Evolutionary conservation across 2,797 vertebrate species (phyloP).

Genomic region (Kryptopterus vitreolus): DNA sequence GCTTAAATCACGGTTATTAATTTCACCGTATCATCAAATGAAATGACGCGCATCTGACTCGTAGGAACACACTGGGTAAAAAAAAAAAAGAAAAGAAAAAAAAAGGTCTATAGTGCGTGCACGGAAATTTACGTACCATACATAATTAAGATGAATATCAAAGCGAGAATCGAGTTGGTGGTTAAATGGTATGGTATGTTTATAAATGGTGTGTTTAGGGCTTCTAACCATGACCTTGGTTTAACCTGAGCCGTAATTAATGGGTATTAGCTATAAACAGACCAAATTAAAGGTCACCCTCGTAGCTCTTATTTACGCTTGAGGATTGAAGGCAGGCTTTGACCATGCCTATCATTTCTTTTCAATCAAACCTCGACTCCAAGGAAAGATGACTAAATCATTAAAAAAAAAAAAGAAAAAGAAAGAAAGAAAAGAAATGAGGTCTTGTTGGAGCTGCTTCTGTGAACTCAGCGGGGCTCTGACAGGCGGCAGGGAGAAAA

Average conservation of each 20-base stretch:
- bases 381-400: slow-evolving; percentile 2
- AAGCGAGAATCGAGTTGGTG: slow-evolving; percentile 36
- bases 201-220: slow-evolving; percentile 48
- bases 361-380: slow-evolving; percentile 48
- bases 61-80: neutral
- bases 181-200: slow-evolving; percentile 24
- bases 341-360: slow-evolving; percentile 32
- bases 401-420: neutral
- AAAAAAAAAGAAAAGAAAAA: neutral
- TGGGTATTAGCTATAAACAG: slow-evolving; percentile 59
- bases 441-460: slow-evolving; percentile 43
- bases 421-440: slow-evolving; percentile 36
- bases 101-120: neutral
- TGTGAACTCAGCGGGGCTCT: slow-evolving; percentile 54
- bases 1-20: slow-evolving; percentile 12
- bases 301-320: slow-evolving; percentile 49
- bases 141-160: slow-evolving; percentile 47
- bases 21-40: slow-evolving; percentile 16
- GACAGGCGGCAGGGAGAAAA: neutral
- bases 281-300: slow-evolving; percentile 59
- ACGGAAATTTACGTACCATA: slow-evolving; percentile 39
- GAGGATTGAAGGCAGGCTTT: slow-evolving; percentile 48
- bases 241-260: slow-evolving; percentile 60
- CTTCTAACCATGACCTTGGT: slow-evolving; percentile 55
- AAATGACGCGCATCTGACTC: slow-evolving; percentile 25